Evolutionary conservation across 2,113 vertebrate species (phyloP).

Genomic region (Cinclus mexicanus): DNA sequence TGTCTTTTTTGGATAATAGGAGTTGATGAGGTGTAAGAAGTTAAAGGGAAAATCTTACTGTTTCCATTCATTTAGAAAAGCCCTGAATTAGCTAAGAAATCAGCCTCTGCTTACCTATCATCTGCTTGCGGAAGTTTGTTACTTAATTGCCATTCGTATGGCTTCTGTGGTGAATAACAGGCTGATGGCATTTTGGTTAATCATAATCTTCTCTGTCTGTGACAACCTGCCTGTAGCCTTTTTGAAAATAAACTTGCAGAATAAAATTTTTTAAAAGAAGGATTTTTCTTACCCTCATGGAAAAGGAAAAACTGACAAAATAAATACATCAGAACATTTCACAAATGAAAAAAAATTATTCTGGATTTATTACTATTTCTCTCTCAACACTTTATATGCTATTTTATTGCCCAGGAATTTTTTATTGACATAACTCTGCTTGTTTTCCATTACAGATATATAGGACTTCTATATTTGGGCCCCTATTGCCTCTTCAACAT

Average conservation of each 20-base stretch:
- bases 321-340: neutral
- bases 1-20: neutral
- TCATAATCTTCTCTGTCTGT: conserved; percentile 24
- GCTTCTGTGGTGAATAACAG: conserved; percentile 17
- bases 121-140: neutral
- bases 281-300: neutral
- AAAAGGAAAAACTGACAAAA: neutral
- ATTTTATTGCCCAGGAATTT: conserved; percentile 38
- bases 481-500: neutral
- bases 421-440: conserved; percentile 19
- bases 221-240: conserved; percentile 17
- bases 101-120: conserved; percentile 19
- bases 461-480: neutral
- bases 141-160: conserved; percentile 52
- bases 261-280: neutral
- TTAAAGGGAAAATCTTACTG: neutral
- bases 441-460: neutral
- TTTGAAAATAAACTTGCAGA: conserved; percentile 51
- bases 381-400: neutral
- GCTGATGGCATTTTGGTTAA: conserved; percentile 56
- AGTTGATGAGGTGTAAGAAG: neutral
- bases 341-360: neutral
- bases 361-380: neutral
- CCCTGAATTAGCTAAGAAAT: conserved; percentile 22
- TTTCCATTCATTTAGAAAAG: neutral